These are phyloP conservation scores for Mythimna impura DNA, from an alignment of 2,888 invertebrate genomes.

Conservation along the genomic window DNA sequence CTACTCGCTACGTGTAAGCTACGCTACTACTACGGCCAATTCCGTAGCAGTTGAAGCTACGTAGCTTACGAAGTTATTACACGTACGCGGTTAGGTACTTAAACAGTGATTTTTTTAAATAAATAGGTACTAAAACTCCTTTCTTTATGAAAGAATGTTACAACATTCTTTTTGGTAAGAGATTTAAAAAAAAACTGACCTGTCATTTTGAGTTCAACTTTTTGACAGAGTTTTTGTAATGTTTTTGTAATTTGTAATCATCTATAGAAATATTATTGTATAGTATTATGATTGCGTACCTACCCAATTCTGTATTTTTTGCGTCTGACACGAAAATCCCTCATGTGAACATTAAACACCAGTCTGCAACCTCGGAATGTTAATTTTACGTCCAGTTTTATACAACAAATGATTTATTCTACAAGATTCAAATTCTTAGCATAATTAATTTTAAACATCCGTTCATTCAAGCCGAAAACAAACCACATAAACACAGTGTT, in stretches of 20 bases:
- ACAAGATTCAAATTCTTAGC: constrained; percentile 5
- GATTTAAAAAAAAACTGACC: not conserved
- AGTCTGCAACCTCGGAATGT: constrained; percentile 1
- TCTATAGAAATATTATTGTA: not conserved
- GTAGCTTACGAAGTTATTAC: not conserved
- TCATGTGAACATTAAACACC: constrained; percentile 1
- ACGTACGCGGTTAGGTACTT: not conserved
- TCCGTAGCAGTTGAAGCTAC: not conserved
- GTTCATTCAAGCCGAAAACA: not conserved
- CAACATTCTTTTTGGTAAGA: not conserved
- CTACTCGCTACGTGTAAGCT: not conserved
- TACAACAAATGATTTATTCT: constrained; percentile 10
- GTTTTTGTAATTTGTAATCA: constrained; percentile 7
- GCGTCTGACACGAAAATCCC: constrained; percentile 2
- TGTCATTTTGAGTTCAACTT: constrained; percentile 10
- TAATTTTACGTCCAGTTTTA: constrained; percentile 2
- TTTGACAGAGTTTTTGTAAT: constrained; percentile 6
- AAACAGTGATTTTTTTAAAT: not conserved
- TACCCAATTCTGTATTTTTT: not conserved
- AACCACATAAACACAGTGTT: not conserved
- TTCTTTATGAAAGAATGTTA: not conserved
- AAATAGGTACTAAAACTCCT: not conserved
- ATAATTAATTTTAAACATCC: not conserved
- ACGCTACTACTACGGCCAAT: not conserved
- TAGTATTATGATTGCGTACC: not conserved